Conservation (phyloP, 2,797 vertebrate species). For the Diglossa cyanea region DNA sequence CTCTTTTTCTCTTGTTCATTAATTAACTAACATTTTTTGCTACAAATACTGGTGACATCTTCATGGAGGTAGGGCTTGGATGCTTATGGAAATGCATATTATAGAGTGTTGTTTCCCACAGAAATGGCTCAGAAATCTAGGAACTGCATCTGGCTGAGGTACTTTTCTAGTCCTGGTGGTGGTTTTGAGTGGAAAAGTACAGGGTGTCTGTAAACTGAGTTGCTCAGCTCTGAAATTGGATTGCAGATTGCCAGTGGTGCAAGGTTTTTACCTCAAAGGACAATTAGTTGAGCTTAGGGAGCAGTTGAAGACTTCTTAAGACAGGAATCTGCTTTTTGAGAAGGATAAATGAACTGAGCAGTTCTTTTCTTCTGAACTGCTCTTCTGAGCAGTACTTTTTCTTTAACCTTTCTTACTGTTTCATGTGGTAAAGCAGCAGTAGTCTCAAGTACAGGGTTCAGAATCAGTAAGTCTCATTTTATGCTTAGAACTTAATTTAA, state of each 20-base stretch:
- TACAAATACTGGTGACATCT: not conserved
- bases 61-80: not conserved
- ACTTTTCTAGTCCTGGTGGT: not conserved
- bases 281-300: not conserved
- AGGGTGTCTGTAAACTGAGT: not conserved
- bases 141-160: not conserved
- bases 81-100: fast-evolving
- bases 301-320: not conserved
- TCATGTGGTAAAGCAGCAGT: not conserved
- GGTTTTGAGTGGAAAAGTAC: not conserved
- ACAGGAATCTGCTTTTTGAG: not conserved
- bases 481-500: not conserved
- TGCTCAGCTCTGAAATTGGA: not conserved
- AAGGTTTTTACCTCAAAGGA: not conserved
- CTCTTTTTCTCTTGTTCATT: not conserved
- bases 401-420: not conserved
- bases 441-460: not conserved
- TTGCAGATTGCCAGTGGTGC: not conserved
- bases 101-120: not conserved
- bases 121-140: not conserved
- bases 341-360: not conserved
- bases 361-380: not conserved
- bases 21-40: not conserved
- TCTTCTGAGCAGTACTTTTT: not conserved
- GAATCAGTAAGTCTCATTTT: not conserved